Conservation (phyloP, 2,797 vertebrate genomes). For the Uromys caudimaculatus region DNA sequence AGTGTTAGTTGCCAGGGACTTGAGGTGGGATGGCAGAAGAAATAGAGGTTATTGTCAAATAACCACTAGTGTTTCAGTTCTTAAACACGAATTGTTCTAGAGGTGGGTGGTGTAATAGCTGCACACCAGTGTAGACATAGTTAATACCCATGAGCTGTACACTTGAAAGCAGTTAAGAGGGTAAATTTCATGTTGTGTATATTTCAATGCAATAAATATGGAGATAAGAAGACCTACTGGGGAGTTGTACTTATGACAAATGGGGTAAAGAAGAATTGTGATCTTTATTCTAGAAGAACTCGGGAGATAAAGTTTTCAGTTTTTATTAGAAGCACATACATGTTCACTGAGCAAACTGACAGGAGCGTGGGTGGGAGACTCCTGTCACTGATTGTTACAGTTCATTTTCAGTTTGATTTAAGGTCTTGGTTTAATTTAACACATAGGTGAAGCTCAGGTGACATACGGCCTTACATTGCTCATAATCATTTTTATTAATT, state of each 20-base stretch:
- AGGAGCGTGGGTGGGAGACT: background rate
- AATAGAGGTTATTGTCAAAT: background rate
- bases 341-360: background rate
- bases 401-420: conserved; percentile 39
- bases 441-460: conserved; percentile 51
- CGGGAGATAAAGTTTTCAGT: background rate
- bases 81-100: background rate
- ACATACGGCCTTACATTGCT: conserved; percentile 28
- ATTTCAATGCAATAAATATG: background rate
- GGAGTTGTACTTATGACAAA: conserved; percentile 15
- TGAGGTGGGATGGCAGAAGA: background rate
- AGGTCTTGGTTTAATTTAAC: conserved; percentile 52
- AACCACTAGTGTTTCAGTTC: background rate
- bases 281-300: conserved; percentile 35
- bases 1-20: background rate
- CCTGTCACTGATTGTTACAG: background rate
- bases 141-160: background rate
- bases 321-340: conserved; percentile 29
- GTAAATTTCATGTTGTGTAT: background rate
- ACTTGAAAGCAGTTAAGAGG: background rate
- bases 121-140: background rate
- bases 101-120: background rate
- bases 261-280: background rate
- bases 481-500: conserved; percentile 48
- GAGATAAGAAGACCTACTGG: conserved; percentile 8